A percentile compares a stretch with the other conserved stretches of the same genome.
phyloP scores from a whole-genome alignment of 2,888 invertebrate species.

The Ormyrus nitidulus region DNA sequence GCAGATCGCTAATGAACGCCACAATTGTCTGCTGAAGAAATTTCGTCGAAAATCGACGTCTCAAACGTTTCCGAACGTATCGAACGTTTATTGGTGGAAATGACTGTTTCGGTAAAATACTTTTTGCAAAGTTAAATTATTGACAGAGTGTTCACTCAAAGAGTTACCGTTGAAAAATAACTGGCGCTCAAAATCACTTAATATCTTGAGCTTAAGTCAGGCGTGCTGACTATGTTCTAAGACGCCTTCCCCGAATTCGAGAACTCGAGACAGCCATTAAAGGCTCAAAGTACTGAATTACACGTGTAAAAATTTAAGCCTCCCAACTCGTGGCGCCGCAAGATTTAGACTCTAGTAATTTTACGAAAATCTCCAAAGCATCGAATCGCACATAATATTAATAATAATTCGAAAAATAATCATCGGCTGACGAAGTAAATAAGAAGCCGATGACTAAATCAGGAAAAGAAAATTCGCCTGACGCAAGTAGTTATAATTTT shows the following conservation, averaged over 20 bases:
- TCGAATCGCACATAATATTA: too few species aligned
- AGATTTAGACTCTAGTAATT: neutral
- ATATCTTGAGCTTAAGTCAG: neutral
- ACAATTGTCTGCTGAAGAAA: constrained; percentile 31
- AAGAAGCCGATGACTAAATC: neutral
- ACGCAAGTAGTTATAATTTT: neutral
- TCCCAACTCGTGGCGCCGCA: constrained; percentile 17
- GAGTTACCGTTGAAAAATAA: neutral
- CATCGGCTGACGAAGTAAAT: too few species aligned
- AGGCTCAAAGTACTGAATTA: constrained; percentile 64
- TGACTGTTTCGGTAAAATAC: too few species aligned
- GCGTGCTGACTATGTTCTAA: constrained; percentile 24
- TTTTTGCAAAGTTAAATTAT: too few species aligned
- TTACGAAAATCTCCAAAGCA: too few species aligned
- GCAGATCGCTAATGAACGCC: constrained; percentile 22
- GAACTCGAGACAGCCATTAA: constrained; percentile 68
- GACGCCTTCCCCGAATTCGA: constrained; percentile 63
- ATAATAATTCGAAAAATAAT: too few species aligned
- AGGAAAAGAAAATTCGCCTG: neutral
- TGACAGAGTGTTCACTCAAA: too few species aligned
- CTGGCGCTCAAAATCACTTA: too few species aligned
- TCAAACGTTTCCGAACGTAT: too few species aligned
- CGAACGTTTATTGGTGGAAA: too few species aligned
- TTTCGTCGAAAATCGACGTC: neutral
- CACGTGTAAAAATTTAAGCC: constrained; percentile 70